phyloP scores from a whole-genome alignment of 1,140 invertebrate species.

The Bombyx mandarina region DNA sequence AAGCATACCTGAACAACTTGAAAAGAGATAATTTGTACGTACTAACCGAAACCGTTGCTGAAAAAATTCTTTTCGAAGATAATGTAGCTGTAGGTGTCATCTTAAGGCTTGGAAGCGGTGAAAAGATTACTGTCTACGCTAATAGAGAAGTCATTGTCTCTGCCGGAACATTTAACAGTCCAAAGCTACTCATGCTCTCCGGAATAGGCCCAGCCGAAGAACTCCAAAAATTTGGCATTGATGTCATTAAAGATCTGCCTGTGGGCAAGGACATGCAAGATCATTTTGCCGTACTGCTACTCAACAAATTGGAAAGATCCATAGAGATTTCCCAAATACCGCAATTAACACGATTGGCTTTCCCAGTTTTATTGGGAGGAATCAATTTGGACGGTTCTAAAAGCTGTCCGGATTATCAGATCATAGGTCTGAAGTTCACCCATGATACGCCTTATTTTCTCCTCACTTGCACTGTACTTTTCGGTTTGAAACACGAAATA shows the following conservation, averaged over 20 bases:
- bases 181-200: conserved; percentile 10
- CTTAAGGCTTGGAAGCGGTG: neutral
- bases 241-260: conserved; percentile 3
- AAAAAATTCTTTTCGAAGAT: conserved; percentile 10
- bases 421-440: neutral
- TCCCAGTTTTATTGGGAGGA: conserved; percentile 1
- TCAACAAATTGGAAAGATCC: conserved; percentile 5
- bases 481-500: conserved; percentile 1
- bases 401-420: conserved; percentile 6
- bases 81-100: conserved; percentile 5
- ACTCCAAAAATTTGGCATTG: conserved; percentile 5
- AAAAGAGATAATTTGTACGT: conserved; percentile 9
- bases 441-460: conserved; percentile 7
- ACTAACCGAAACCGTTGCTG: neutral
- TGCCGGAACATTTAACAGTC: conserved; percentile 9
- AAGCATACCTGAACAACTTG: conserved; percentile 2
- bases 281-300: conserved; percentile 1
- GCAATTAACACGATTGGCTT: neutral
- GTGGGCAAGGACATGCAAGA: conserved; percentile 7
- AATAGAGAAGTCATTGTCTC: conserved; percentile 11
- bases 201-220: conserved; percentile 8
- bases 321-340: neutral
- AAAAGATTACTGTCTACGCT: conserved; percentile 5
- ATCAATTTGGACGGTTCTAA: conserved; percentile 3
- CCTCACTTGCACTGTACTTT: neutral